phyloP scores from a whole-genome alignment of 2,113 vertebrate genomes.

The Conger conger region DNA sequence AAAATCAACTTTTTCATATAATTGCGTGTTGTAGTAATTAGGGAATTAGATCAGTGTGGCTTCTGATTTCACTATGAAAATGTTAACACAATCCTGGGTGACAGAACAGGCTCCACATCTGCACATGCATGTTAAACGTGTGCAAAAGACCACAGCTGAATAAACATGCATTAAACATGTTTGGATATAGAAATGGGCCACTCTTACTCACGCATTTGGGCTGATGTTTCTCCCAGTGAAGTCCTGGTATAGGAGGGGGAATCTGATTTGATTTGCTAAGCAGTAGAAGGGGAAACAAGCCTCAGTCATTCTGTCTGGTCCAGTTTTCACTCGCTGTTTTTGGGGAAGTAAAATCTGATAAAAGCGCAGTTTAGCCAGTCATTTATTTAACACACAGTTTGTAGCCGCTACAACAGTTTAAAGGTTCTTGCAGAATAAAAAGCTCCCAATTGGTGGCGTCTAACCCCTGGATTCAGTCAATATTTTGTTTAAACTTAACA shows the following conservation, averaged over 20 bases:
- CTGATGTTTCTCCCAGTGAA: conserved; percentile 72
- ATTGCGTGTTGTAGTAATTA: conserved; percentile 12
- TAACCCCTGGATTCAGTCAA: neutral
- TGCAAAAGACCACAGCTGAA: conserved; percentile 77
- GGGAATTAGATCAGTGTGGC: conserved; percentile 10
- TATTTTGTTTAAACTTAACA: neutral
- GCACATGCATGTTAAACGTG: conserved; percentile 80
- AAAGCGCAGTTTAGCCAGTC: neutral
- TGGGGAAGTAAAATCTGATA: no score
- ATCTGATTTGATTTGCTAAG: conserved; percentile 82
- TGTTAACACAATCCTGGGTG: conserved; percentile 18
- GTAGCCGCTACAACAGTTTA: neutral
- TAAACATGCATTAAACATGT: conserved; percentile 86
- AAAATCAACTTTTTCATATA: conserved; percentile 13
- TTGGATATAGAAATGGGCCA: conserved; percentile 86
- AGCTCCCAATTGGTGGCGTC: neutral
- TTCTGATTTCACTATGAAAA: conserved; percentile 20
- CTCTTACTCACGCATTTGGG: conserved; percentile 85
- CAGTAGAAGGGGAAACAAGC: conserved; percentile 81
- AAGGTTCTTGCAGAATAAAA: neutral
- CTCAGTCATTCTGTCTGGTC: conserved; percentile 52
- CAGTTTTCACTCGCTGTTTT: neutral
- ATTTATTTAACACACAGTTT: neutral
- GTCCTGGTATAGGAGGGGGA: conserved; percentile 79
- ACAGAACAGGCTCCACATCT: conserved; percentile 62